phyloP scores from a whole-genome alignment of 2,797 vertebrate genomes.

The Salmo trutta region DNA sequence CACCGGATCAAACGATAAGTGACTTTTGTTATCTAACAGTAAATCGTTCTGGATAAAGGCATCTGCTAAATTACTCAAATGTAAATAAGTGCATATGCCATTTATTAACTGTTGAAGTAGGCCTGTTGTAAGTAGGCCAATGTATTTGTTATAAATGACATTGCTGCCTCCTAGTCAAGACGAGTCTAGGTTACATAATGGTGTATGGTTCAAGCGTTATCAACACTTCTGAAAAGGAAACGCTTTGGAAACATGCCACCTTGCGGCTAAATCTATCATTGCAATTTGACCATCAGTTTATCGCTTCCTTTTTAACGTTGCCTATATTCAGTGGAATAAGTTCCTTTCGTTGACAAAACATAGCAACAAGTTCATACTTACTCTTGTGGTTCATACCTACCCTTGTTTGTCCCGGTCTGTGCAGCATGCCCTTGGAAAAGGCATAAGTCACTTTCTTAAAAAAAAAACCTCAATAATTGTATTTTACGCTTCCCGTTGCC shows the following conservation, averaged over 20 bases:
- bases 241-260: constrained; percentile 62
- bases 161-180: neutral
- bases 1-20: too few species aligned
- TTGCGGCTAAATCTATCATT: constrained; percentile 49
- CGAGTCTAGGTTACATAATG: neutral
- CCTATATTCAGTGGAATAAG: neutral
- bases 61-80: too few species aligned
- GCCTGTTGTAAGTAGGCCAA: too few species aligned
- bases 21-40: too few species aligned
- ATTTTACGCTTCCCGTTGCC: neutral
- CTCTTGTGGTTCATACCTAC: neutral
- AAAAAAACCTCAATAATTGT: neutral
- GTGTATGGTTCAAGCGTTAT: neutral
- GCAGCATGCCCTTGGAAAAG: neutral
- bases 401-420: neutral
- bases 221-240: neutral
- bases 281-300: neutral
- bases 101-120: too few species aligned
- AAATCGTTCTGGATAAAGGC: too few species aligned
- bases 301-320: too few species aligned
- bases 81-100: too few species aligned
- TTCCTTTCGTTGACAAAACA: neutral
- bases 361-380: neutral
- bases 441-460: neutral
- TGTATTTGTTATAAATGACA: constrained; percentile 16